Base-by-base conservation (phyloP, 2,113 vertebrate genomes). In the Amblyopsis rosae region DNA sequence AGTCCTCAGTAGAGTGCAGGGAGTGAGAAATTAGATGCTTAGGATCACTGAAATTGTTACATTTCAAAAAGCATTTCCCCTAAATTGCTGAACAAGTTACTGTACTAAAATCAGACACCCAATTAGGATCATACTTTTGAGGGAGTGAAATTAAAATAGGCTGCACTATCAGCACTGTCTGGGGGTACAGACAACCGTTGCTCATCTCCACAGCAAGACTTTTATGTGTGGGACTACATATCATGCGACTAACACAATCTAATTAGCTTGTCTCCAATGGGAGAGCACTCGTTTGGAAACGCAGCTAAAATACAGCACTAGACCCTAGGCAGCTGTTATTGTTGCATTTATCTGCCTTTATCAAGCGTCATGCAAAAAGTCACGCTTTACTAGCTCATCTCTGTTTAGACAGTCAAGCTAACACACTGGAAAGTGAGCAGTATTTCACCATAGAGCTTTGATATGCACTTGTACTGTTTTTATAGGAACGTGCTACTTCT, bases 381-480 rank as follows among this genome's bases (percentile, higher is more conserved):
- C 41, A 47, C 79, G 82, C 76, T 74, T 62, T 72, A 87, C 82
- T 82, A 80, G 85, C 86, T 90, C 87, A 84, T 87, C 79, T 85
- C 69, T 87, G 82, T 87, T 88, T 85, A 88, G 83, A 85, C 86
- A 85, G 84, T 85, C 70, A 19, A 26, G 86, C 87, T 89, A 90
- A 91, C 87, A 90, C 79, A 60, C 86, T 89, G 88, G 87, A 85
- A 90, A 91, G 90, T 90, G 85, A 89, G 80, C 76, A 83, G 62
- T 74, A 73, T 81, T 80, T 82, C 70, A 79, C 83, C 84, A 87
- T 62, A 64, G 78, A 80, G 80, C 69, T 55, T 55, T 86, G 82
- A 86, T 81, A 80, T 72, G 80, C 65, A 80, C 53, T 67, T 78
- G 59, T 76, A 81, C 86, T 79, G 82, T 83, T 76, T 81, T 73